These are phyloP conservation scores for Oreocharis arfaki DNA, from an alignment of 2,113 vertebrate genomes.

Conservation along the genomic window DNA sequence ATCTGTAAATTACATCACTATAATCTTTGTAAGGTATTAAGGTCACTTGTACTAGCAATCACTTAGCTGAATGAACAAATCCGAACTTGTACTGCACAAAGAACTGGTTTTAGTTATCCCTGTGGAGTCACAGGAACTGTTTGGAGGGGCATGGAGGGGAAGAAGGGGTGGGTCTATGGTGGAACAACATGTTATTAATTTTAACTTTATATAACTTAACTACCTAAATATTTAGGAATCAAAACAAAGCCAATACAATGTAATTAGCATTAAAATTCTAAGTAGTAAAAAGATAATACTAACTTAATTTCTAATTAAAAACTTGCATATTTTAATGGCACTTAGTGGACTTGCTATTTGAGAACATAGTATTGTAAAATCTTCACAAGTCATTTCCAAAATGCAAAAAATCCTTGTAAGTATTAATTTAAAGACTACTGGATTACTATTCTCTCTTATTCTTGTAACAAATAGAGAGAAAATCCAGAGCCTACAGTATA, in stretches of 20 bases:
- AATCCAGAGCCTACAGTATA: neutral
- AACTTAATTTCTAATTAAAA: neutral
- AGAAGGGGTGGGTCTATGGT: neutral
- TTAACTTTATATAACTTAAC: neutral
- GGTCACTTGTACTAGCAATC: neutral
- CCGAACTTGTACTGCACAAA: neutral
- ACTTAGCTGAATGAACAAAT: neutral
- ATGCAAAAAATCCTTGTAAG: neutral
- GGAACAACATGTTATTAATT: neutral
- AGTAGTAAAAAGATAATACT: neutral
- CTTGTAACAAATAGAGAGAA: neutral
- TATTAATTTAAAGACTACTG: neutral
- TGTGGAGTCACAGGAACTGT: neutral
- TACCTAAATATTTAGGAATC: neutral
- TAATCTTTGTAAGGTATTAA: neutral
- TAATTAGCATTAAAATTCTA: neutral
- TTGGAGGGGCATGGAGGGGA: neutral
- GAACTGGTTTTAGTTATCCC: neutral
- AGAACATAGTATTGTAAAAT: neutral
- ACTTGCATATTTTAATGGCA: neutral
- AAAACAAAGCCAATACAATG: neutral
- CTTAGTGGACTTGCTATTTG: neutral
- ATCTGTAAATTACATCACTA: neutral
- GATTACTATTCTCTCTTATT: neutral
- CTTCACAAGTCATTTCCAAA: neutral